Base-by-base conservation (phyloP, 2,797 vertebrate species). In the Anableps anableps region DNA sequence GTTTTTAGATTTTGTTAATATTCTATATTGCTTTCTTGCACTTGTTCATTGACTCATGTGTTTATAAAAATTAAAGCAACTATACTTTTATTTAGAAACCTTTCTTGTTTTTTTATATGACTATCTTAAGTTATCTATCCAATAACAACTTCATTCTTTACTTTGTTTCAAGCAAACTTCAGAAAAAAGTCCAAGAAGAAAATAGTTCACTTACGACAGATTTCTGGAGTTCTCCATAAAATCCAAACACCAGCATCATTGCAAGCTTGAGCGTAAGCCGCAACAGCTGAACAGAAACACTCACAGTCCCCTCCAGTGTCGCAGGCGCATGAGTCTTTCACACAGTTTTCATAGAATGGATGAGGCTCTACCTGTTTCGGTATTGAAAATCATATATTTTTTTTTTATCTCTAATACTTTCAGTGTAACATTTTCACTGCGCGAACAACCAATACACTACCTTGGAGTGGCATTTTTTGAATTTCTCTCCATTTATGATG, bases 271-370 rank as follows among this genome's bases (percentile, higher is more conserved):
- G 96, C 96, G 10, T 97, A 97, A 43, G 95, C 95, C 82, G 95
- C 94, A 1, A 97, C 95, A 31, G 96, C 95, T 38, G 96, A 95
- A 80, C 96, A 97, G 82, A 95, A 95, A 86, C 96, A 97, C 80
- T 96, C 96, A 82, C 96, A 97, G 88, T 97, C 96, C 55, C 96
- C 96, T 74, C 96, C 96, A 68, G 89, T 68, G 83, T 97, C 94
- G 53, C 96, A 97, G 38, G 96, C 93, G 85, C 96, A 97, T 0
- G 96, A 93, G 90, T 97, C 96, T 84, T 77, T 95, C 45, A 97
- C 93, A 87, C 96, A 97, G 84, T 95, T 96, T 0, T 97, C 96
- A 87, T 92, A 91, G 87, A 92, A 97, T 58, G 90, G 90, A 13
- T 0, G 10, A 0, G 90, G 90, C n/a, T 89, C 76, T 48, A 97